Evolutionary conservation across 2,113 vertebrate genomes (phyloP), one percentile per base, ranked within the genome.

Genomic region (Suricata suricatta): DNA sequence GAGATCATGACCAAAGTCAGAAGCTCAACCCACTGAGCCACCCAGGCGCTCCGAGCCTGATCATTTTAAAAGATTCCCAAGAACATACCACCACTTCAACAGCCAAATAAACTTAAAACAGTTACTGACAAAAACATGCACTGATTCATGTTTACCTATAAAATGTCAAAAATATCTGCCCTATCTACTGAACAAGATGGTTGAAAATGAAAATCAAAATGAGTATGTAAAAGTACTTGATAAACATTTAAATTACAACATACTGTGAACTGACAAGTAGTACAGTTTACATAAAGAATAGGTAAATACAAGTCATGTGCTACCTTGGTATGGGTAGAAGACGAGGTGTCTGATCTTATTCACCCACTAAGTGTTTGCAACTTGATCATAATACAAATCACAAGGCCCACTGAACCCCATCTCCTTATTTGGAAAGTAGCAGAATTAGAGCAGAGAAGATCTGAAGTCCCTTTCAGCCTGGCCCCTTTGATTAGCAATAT

Each of bases 141-240:
- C 0, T 27, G 72, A 85, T n/a, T 79, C 17, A 66, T 72, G 29
- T 79, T 87, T 80, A 77, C 21, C 19, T 76, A 12, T 17, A 93
- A 93, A 77, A 84, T 12, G 4, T 86, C 38, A 94, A 96, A 69
- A 92, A 66, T 50, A 80, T 29, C 57, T 77, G 63, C 13, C 68
- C 50, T 91, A 54, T 27, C 50, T 72, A 74, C 33, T 93, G n/a
- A 47, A 89, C 29, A 91, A 57, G 44, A 83, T 38, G 41, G 14
- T n/a, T 90, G 69, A 96, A 96, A 95, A 63, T 76, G 54, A 84
- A 92, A 84, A 85, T 33, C 31, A 35, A 74, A 81, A 83, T 29
- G 38, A 66, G 44, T 29, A 63, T 66, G 13, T 88, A 38, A 88
- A 69, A 80, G 47, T 76, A 44, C 44, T 85, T 68, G 25, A 52